Evolutionary conservation across 1,140 invertebrate species (phyloP).

Genomic region (Hylaeus volcanicus): DNA sequence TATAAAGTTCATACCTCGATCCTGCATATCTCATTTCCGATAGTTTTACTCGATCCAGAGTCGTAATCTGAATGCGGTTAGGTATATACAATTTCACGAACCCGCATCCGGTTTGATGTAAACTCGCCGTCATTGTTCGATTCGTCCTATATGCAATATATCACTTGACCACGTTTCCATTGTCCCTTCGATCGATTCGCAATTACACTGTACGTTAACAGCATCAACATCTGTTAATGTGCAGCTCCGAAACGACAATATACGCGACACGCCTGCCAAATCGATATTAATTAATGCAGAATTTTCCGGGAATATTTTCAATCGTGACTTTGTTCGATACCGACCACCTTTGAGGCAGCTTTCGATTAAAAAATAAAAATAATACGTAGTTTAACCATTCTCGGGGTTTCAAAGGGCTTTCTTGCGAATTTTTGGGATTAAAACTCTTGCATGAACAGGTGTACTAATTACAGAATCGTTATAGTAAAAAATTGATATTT

Average conservation of each 20-base stretch:
- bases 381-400: no score
- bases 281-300: not conserved
- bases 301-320: not conserved
- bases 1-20: conserved; percentile 11
- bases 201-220: not conserved
- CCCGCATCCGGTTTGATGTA: not conserved
- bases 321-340: no score
- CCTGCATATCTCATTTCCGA: conserved; percentile 7
- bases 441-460: no score
- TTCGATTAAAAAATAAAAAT: no score
- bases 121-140: not conserved
- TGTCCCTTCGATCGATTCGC: conserved; percentile 7
- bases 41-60: conserved; percentile 29
- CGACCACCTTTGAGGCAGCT: no score
- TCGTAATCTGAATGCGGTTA: conserved; percentile 6
- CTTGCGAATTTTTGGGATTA: no score
- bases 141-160: not conserved
- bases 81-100: conserved; percentile 15
- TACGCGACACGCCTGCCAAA: not conserved
- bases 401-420: no score
- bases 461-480: no score
- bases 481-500: no score
- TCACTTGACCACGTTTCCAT: not conserved
- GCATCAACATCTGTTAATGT: conserved; percentile 1
- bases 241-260: no score